These are phyloP conservation scores for Procambarus clarkii DNA, from an alignment of 1,140 invertebrate genomes.

Conservation along the genomic window DNA sequence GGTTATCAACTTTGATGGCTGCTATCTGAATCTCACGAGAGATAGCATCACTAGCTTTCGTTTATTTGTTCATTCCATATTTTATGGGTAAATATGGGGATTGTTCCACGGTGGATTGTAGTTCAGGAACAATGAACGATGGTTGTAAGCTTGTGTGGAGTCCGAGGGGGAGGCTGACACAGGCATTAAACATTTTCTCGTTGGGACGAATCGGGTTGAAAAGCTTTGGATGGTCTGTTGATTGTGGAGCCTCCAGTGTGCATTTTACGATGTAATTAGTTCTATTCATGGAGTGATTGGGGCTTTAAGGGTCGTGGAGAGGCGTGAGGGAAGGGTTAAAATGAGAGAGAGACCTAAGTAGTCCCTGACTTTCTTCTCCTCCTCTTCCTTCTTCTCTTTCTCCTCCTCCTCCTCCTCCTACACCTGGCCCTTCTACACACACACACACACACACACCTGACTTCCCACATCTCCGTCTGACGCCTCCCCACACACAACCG, in stretches of 20 bases:
- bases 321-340: slow-evolving; percentile 43
- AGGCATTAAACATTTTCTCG: not conserved
- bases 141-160: not conserved
- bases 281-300: slow-evolving; percentile 64
- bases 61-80: too few species aligned
- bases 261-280: slow-evolving; percentile 68
- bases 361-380: not conserved
- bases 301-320: slow-evolving; percentile 58
- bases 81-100: too few species aligned
- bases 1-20: too few species aligned
- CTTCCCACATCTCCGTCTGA: not conserved
- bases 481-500: too few species aligned
- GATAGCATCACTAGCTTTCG: too few species aligned
- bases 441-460: not conserved
- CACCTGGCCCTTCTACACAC: not conserved
- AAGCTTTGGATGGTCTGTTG: slow-evolving; percentile 40
- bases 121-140: not conserved
- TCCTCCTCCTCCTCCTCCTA: not conserved
- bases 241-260: slow-evolving; percentile 56
- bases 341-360: not conserved
- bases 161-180: not conserved
- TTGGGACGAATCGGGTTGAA: slow-evolving; percentile 46
- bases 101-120: too few species aligned
- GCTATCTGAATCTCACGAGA: too few species aligned
- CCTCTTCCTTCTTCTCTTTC: too few species aligned